A percentile compares a stretch with the other conserved stretches of the same genome.
phyloP scores from a whole-genome alignment of 2,797 vertebrate genomes.

The Dermochelys coriacea region DNA sequence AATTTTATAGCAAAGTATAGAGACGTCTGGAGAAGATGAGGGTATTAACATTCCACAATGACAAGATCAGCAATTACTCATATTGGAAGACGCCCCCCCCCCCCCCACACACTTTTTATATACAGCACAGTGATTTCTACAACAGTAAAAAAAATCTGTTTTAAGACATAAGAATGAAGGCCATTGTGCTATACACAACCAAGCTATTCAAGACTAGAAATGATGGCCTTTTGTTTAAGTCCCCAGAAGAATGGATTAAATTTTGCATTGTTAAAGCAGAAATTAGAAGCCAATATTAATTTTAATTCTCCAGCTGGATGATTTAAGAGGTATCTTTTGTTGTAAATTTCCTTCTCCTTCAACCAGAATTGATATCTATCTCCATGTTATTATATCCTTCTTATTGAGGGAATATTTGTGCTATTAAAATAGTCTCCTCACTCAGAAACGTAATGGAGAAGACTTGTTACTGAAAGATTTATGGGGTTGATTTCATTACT shows the following conservation, averaged over 20 bases:
- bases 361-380: rapidly evolving
- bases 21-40: not conserved
- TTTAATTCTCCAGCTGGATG: not conserved
- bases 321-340: not conserved
- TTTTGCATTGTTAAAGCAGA: not conserved
- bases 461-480: not conserved
- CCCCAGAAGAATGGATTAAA: not conserved
- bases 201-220: not conserved
- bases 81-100: not conserved
- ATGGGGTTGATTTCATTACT: not conserved
- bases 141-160: not conserved
- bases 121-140: not conserved
- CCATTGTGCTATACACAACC: not conserved
- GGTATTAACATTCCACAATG: not conserved
- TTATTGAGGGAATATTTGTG: not conserved
- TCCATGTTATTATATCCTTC: not conserved
- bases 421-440: not conserved
- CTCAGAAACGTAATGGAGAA: not conserved
- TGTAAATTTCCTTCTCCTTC: not conserved
- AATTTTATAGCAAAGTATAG: not conserved
- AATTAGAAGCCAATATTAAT: slow-evolving; percentile 4
- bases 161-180: not conserved
- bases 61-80: slow-evolving; percentile 8
- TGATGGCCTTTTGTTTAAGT: not conserved
- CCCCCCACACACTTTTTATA: not conserved